Evolutionary conservation across 2,797 vertebrate genomes (phyloP).

Genomic region (Phyllotis vaccarum): DNA sequence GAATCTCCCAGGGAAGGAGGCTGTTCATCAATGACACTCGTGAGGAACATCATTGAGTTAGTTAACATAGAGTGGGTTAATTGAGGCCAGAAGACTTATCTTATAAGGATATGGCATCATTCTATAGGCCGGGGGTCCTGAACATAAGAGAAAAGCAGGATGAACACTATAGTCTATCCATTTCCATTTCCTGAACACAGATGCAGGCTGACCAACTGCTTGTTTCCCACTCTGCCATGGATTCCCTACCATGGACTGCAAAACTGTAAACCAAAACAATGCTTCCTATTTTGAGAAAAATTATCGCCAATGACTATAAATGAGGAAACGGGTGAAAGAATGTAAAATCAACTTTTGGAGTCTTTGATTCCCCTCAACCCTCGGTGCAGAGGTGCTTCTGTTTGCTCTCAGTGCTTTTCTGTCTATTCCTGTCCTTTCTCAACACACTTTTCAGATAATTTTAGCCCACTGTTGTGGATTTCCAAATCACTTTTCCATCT

Average conservation of each 20-base stretch:
- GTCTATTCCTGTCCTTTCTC: not conserved
- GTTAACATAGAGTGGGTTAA: not conserved
- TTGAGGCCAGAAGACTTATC: not conserved
- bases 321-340: not conserved
- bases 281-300: not conserved
- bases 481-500: not conserved
- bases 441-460: not conserved
- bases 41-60: too few species aligned
- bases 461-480: not conserved
- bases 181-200: not conserved
- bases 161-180: not conserved
- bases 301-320: not conserved
- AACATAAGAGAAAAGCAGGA: too few species aligned
- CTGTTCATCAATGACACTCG: too few species aligned
- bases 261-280: not conserved
- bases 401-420: not conserved
- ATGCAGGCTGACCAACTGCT: too few species aligned
- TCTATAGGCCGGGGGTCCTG: not conserved
- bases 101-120: too few species aligned
- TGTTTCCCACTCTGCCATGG: not conserved
- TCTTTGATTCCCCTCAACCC: too few species aligned
- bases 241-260: too few species aligned
- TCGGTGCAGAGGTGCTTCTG: fast-evolving
- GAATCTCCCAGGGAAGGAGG: too few species aligned
- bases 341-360: not conserved